A percentile compares a stretch with the other conserved stretches of the same genome.
phyloP scores from a whole-genome alignment of 2,113 vertebrate species.

The Xyrauchen texanus region DNA sequence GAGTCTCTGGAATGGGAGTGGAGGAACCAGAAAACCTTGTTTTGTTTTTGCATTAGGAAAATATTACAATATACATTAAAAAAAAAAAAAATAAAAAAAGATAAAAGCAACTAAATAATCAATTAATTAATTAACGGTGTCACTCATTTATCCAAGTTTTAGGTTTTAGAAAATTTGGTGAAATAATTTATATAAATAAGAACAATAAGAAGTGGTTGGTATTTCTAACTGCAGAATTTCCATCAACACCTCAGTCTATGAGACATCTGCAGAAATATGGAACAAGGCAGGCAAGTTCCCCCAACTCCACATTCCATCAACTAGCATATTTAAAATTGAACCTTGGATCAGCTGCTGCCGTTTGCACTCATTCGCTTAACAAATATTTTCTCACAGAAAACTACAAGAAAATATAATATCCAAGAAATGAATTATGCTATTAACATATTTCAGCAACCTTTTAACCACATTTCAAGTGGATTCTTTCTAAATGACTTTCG shows the following conservation, averaged over 20 bases:
- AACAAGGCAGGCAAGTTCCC: background rate
- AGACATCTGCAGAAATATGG: background rate
- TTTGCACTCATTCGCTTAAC: too few species aligned
- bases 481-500: too few species aligned
- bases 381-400: too few species aligned
- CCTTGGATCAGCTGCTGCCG: background rate
- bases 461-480: too few species aligned
- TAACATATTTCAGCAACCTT: too few species aligned
- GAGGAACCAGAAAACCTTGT: conserved; percentile 20
- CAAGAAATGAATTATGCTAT: too few species aligned
- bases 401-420: too few species aligned
- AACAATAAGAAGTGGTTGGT: background rate
- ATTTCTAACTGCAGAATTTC: background rate
- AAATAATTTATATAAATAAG: background rate
- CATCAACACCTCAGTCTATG: background rate
- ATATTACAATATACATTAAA: background rate
- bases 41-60: background rate
- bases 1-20: background rate
- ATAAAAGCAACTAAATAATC: too few species aligned
- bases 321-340: too few species aligned
- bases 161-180: background rate
- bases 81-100: background rate
- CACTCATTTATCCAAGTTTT: too few species aligned
- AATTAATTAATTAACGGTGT: too few species aligned
- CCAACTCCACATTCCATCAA: background rate